Percentiles rank a stretch among this genome's conserved stretches.
Evolutionary conservation across 23 tunicate genomes (phyloP).

Genomic region (Ciona savignyi): DNA sequence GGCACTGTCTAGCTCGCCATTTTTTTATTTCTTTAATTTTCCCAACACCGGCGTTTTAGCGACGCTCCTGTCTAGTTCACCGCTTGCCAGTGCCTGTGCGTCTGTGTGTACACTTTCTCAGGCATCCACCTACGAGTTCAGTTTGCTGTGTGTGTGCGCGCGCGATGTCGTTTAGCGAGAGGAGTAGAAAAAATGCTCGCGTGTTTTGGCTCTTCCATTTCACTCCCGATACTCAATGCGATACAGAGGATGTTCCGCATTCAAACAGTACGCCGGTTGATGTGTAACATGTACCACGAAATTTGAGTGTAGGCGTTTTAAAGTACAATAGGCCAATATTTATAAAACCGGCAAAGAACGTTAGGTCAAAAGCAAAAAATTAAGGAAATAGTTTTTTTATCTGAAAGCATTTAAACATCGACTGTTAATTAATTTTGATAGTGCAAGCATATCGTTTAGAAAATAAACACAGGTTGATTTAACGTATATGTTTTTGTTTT

Average conservation of each 20-base stretch:
- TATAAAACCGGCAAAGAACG: too few relatives aligned
- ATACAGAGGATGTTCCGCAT: not conserved
- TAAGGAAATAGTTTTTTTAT: too few relatives aligned
- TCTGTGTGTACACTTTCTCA: too few relatives aligned
- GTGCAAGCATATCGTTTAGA: too few relatives aligned
- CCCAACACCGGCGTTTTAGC: not conserved
- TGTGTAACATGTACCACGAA: not conserved
- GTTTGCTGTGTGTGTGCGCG: conserved; percentile 3
- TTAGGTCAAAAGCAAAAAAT: too few relatives aligned
- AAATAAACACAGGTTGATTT: too few relatives aligned
- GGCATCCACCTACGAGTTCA: too few relatives aligned
- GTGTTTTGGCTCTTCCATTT: not conserved
- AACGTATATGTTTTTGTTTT: too few relatives aligned
- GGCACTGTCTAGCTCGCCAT: not conserved
- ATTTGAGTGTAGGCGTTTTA: not conserved
- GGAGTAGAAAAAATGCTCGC: not conserved
- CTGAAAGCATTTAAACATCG: too few relatives aligned
- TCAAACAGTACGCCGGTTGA: not conserved
- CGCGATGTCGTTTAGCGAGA: not conserved
- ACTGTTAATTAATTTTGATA: too few relatives aligned
- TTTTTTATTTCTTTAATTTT: not conserved
- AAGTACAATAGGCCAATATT: too few relatives aligned
- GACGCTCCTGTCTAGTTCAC: not conserved
- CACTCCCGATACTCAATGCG: not conserved
- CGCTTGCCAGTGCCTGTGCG: too few relatives aligned